A percentile compares a stretch with the other conserved stretches of the same genome.
Evolutionary conservation across 2,888 invertebrate genomes (phyloP).

Genomic region (Pteria penguin): DNA sequence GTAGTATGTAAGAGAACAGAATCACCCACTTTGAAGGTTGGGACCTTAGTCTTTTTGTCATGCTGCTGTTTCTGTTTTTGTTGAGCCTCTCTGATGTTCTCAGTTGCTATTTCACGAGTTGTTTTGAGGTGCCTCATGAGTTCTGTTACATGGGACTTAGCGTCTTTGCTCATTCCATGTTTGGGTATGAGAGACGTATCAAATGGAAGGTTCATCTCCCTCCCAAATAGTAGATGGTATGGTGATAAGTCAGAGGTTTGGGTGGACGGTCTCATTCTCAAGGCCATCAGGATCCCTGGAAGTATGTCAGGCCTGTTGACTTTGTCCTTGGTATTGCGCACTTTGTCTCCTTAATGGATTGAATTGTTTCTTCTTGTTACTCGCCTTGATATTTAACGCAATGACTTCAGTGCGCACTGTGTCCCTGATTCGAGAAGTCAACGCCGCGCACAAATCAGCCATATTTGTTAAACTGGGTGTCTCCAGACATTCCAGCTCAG

Average conservation of each 20-base stretch:
- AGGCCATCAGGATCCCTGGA: slow-evolving; percentile 35
- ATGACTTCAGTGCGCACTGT: background rate
- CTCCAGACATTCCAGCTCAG: background rate
- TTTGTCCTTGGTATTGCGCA: background rate
- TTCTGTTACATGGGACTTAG: slow-evolving; percentile 21
- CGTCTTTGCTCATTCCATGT: slow-evolving; percentile 10
- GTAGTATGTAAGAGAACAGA: no score
- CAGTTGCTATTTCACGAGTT: slow-evolving; percentile 6
- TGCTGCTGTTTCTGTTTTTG: slow-evolving; percentile 10
- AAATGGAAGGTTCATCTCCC: slow-evolving; percentile 28
- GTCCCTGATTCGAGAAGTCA: background rate
- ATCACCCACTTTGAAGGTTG: no score
- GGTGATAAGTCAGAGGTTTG: slow-evolving; percentile 27
- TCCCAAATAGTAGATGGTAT: slow-evolving; percentile 23
- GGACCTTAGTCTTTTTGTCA: slow-evolving; percentile 11
- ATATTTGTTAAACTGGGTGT: background rate
- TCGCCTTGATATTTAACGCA: background rate
- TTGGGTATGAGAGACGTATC: slow-evolving; percentile 32
- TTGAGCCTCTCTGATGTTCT: slow-evolving; percentile 8
- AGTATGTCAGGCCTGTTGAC: slow-evolving; percentile 28
- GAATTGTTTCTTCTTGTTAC: background rate
- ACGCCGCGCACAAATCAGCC: background rate
- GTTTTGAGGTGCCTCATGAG: slow-evolving; percentile 20
- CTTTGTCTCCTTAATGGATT: no score
- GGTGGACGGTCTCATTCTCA: slow-evolving; percentile 24